A percentile compares a stretch with the other conserved stretches of the same genome.
Conservation (phyloP, 2,113 vertebrate species). For the Carlito syrichta region DNA sequence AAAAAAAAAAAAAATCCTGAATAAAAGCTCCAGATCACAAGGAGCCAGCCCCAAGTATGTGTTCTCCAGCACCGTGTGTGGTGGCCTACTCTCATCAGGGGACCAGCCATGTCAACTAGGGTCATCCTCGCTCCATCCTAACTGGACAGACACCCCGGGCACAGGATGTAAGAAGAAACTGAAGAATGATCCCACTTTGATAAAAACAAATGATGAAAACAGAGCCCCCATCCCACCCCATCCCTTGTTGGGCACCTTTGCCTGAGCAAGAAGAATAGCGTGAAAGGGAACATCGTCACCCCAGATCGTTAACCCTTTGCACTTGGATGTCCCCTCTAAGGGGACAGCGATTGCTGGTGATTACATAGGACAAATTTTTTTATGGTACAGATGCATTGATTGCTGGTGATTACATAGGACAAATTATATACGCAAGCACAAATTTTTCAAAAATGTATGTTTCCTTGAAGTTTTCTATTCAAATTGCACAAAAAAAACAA, state of each 20-base stretch:
- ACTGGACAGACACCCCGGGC: not conserved
- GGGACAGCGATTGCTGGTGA: too few species aligned
- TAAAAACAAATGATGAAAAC: not conserved
- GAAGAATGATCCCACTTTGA: too few species aligned
- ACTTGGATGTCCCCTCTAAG: too few species aligned
- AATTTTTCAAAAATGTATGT: too few species aligned
- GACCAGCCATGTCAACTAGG: not conserved
- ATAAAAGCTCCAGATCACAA: not conserved
- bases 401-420: too few species aligned
- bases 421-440: too few species aligned
- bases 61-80: not conserved
- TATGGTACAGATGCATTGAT: too few species aligned
- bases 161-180: not conserved
- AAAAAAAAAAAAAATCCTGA: not conserved
- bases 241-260: not conserved
- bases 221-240: too few species aligned
- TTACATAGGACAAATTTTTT: too few species aligned
- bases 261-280: fast-evolving
- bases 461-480: too few species aligned
- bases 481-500: too few species aligned
- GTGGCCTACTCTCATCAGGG: not conserved
- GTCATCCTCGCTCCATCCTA: not conserved
- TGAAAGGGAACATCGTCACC: not conserved
- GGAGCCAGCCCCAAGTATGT: not conserved
- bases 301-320: too few species aligned